A percentile compares a stretch with the other conserved stretches of the same genome.
Conservation (phyloP, 1,140 invertebrate species). For the Euwallacea fornicatus region DNA sequence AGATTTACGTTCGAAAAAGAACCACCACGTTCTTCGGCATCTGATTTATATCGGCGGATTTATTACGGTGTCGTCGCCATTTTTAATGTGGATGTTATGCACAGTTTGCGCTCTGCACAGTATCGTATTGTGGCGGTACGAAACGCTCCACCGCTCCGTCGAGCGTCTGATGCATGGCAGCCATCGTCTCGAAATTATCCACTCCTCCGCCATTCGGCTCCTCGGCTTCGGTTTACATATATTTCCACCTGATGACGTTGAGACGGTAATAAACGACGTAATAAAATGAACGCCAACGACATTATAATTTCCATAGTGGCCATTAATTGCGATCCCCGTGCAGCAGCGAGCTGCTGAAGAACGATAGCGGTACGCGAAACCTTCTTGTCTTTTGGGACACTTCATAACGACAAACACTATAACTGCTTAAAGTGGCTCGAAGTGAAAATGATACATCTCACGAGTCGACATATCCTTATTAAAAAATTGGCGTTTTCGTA, state of each 20-base stretch:
- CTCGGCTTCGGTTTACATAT: slow-evolving; percentile 22
- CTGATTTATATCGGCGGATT: slow-evolving; percentile 28
- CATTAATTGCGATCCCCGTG: slow-evolving; percentile 2
- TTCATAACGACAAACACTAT: no score
- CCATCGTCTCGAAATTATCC: slow-evolving; percentile 30
- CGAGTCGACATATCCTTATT: no score
- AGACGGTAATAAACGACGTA: slow-evolving; percentile 17
- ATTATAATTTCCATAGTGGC: slow-evolving; percentile 10
- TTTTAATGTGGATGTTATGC: slow-evolving; percentile 36
- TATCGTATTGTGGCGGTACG: slow-evolving; percentile 32
- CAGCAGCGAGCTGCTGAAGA: no score
- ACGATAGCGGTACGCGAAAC: no score
- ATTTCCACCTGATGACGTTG: slow-evolving; percentile 24
- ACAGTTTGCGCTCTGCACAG: slow-evolving; percentile 34
- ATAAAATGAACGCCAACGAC: slow-evolving; percentile 14
- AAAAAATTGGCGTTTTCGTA: no score
- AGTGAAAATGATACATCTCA: no score
- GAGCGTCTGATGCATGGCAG: slow-evolving; percentile 33
- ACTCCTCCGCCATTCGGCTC: slow-evolving; percentile 18
- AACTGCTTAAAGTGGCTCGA: no score
- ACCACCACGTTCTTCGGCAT: not conserved
- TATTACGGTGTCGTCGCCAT: slow-evolving; percentile 32
- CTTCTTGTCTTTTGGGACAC: no score
- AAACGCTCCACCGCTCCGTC: slow-evolving; percentile 31
- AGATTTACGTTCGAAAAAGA: no score